phyloP scores from a whole-genome alignment of 1,140 invertebrate genomes.

The Orius insidiosus region DNA sequence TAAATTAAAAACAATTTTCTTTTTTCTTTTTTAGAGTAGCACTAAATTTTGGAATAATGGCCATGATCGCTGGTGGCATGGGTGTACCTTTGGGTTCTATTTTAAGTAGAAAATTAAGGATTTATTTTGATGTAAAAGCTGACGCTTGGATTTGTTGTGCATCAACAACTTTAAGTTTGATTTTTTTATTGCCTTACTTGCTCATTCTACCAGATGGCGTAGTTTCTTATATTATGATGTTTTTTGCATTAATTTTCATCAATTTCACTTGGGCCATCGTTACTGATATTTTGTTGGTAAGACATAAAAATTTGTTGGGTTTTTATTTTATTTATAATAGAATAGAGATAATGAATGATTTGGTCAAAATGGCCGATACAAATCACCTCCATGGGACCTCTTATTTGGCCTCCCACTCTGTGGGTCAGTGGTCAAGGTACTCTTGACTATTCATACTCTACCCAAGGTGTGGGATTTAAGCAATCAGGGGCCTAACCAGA shows the following conservation, averaged over 20 bases:
- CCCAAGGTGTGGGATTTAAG: no score
- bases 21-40: conserved; percentile 46
- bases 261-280: conserved; percentile 97
- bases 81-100: conserved; percentile 78
- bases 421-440: no score
- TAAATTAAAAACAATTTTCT: not conserved
- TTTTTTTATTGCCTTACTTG: conserved; percentile 51
- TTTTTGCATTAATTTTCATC: conserved; percentile 52
- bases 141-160: conserved; percentile 88
- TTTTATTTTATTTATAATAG: conserved; percentile 7
- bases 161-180: conserved; percentile 63
- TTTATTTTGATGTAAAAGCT: conserved; percentile 36
- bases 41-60: conserved; percentile 81
- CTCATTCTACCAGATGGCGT: conserved; percentile 24
- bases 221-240: conserved; percentile 59
- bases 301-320: conserved; percentile 21
- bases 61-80: conserved; percentile 77
- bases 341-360: conserved; percentile 10
- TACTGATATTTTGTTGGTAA: conserved; percentile 93
- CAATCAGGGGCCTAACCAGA: no score
- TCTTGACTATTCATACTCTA: no score
- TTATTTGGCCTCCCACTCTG: no score
- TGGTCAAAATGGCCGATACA: no score
- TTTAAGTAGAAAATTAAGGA: conserved; percentile 51
- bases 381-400: no score